phyloP scores from a whole-genome alignment of 2,888 invertebrate species.

The Ctenicera cuprea region DNA sequence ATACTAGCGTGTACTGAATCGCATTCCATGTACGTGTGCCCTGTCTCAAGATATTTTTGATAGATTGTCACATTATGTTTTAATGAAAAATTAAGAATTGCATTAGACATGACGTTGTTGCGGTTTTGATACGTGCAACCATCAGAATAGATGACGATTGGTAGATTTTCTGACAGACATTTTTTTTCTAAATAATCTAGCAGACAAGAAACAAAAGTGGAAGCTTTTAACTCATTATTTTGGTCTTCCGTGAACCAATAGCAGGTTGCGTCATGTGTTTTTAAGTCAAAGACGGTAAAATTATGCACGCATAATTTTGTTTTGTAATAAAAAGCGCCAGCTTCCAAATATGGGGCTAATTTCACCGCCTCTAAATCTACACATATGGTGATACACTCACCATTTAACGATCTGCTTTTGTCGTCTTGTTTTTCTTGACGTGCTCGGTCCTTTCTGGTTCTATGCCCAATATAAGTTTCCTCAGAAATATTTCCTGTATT shows the following conservation, averaged over 20 bases:
- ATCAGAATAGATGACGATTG: neutral
- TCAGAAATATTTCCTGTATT: constrained; percentile 19
- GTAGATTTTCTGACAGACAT: neutral
- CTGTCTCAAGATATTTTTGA: constrained; percentile 61
- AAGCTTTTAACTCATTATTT: constrained; percentile 14
- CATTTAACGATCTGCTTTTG: neutral
- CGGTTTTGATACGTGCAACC: constrained; percentile 27
- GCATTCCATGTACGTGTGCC: constrained; percentile 63
- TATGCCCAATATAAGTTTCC: neutral
- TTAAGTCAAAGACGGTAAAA: constrained; percentile 53
- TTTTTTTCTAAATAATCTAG: constrained; percentile 10
- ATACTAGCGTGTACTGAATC: constrained; percentile 61
- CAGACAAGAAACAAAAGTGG: constrained; percentile 14
- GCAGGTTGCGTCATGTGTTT: constrained; percentile 39
- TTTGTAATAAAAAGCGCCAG: constrained; percentile 53
- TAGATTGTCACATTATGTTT: constrained; percentile 53
- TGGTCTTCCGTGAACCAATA: constrained; percentile 39
- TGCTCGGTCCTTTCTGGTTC: constrained; percentile 7
- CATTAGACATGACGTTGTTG: constrained; percentile 59
- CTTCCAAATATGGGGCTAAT: constrained; percentile 25
- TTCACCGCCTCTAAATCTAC: constrained; percentile 18
- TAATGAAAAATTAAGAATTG: constrained; percentile 56
- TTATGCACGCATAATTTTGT: constrained; percentile 54
- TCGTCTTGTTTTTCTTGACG: constrained; percentile 10
- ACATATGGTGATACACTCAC: neutral